Base-by-base conservation (phyloP, 1,140 invertebrate genomes). In the Riptortus pedestris region DNA sequence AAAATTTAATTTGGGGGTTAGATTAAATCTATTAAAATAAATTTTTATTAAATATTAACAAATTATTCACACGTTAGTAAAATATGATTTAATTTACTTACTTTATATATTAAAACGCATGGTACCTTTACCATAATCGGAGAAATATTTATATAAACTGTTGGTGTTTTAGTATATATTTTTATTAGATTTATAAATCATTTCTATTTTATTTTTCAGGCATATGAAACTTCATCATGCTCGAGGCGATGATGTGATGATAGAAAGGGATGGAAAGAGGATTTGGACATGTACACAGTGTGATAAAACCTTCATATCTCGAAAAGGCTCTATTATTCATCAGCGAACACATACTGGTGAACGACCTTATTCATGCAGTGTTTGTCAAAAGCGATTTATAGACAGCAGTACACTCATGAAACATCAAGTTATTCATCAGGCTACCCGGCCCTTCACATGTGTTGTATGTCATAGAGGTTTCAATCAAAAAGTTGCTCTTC, bases 321-420 rank as follows among this genome's bases (percentile, higher is more conserved):
- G 67, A 16, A 68, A 66, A 65, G 65, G 63, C 71, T 76, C 68
- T 27, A 68, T 60, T 9, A 66, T 65, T 29, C 70, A 71, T 59
- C 62, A 60, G 29, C 65, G 75, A 2, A 75, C 70, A 14, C 76
- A 77, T 60, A 75, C 76, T 0, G 75, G 74, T 0, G 75, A 77
- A 47, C 71, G 70, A 26, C 77, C 76, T 0, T 77, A 74, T 59
- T 69, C 70, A 12, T 78, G 76, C 58, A 66, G 70, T 18, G 71
- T 80, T 12, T 84, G 83, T 68, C 71, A 71, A 3, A 76, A 76
- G 63, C 70, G 71, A 18, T 78, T 77, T 68, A 73, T 73, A 7
- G 69, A 69, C 3, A 69, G 65, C 57, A 67, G 65, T 26, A 69
- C 67, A 0, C 57, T 69, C 4, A 67, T 69, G 67, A 69, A 69